Evolutionary conservation across 2,113 vertebrate genomes (phyloP).

Genomic region (Coturnix japonica): DNA sequence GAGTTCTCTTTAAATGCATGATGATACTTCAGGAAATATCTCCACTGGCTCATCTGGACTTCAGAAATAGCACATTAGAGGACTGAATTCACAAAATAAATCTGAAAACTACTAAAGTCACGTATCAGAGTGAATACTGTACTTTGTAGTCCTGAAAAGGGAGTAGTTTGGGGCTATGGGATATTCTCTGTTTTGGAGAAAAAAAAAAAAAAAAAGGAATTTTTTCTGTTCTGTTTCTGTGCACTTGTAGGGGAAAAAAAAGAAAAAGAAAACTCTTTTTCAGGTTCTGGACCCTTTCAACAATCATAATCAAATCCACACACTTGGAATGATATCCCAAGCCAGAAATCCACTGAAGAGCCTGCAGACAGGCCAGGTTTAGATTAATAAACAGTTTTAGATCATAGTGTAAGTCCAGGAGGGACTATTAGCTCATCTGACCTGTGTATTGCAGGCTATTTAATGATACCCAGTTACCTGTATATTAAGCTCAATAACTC

Average conservation of each 20-base stretch:
- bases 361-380: conserved; percentile 20
- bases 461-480: neutral
- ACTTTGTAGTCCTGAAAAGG: neutral
- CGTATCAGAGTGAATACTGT: neutral
- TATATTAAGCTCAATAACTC: neutral
- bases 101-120: neutral
- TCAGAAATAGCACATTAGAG: neutral
- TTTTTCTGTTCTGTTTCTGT: neutral
- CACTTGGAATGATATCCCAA: neutral
- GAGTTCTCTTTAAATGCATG: neutral
- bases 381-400: conserved; percentile 33
- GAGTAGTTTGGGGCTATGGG: neutral
- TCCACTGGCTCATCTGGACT: neutral
- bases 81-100: neutral
- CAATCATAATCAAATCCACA: neutral
- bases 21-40: neutral
- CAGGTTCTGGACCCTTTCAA: conserved; percentile 3
- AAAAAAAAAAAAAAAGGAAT: too few species aligned
- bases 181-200: neutral
- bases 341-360: neutral
- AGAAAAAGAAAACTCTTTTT: neutral
- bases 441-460: neutral
- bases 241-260: neutral
- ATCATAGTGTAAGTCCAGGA: conserved; percentile 23
- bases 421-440: conserved; percentile 47